Evolutionary conservation across 2,797 vertebrate genomes (phyloP).

Genomic region (Microchirus variegatus): DNA sequence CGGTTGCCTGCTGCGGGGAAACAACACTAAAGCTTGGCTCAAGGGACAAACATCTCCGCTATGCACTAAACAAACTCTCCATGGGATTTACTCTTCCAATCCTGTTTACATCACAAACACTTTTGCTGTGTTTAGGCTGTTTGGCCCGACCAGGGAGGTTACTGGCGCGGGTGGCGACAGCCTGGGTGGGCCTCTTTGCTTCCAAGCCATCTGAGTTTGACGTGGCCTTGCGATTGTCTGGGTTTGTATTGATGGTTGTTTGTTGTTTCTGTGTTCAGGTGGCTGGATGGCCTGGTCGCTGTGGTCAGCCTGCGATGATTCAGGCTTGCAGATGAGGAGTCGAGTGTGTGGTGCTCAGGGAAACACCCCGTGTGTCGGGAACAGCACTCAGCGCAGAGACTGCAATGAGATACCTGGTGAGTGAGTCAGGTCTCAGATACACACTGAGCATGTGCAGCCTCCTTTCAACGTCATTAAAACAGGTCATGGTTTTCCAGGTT

Average conservation of each 20-base stretch:
- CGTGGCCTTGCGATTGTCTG: conserved; percentile 19
- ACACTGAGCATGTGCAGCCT: background rate
- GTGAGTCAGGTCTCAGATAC: conserved; percentile 17
- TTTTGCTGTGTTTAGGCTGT: conserved; percentile 37
- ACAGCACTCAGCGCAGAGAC: conserved; percentile 90
- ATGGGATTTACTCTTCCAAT: conserved; percentile 43
- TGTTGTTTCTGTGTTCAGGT: conserved; percentile 76
- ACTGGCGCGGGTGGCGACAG: conserved; percentile 29
- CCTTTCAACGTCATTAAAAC: background rate
- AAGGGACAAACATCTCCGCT: conserved; percentile 64
- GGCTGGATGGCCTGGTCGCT: conserved; percentile 97
- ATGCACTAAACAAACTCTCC: conserved; percentile 70
- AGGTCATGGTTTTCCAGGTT: background rate
- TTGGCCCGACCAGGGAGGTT: conserved; percentile 16
- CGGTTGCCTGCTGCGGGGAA: conserved; percentile 57
- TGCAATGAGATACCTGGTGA: conserved; percentile 96
- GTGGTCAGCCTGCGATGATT: conserved; percentile 93
- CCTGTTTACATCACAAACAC: conserved; percentile 66
- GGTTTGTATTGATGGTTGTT: conserved; percentile 37
- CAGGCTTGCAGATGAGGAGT: conserved; percentile 88
- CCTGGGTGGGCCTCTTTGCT: conserved; percentile 54
- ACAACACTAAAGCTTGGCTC: conserved; percentile 57
- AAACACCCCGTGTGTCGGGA: conserved; percentile 84
- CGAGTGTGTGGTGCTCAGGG: conserved; percentile 84
- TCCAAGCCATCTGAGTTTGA: conserved; percentile 36